Percentiles rank a stretch among this genome's conserved stretches.
These are phyloP conservation scores for Fukomys damarensis DNA, from an alignment of 2,113 vertebrate genomes.

Conservation along the genomic window DNA sequence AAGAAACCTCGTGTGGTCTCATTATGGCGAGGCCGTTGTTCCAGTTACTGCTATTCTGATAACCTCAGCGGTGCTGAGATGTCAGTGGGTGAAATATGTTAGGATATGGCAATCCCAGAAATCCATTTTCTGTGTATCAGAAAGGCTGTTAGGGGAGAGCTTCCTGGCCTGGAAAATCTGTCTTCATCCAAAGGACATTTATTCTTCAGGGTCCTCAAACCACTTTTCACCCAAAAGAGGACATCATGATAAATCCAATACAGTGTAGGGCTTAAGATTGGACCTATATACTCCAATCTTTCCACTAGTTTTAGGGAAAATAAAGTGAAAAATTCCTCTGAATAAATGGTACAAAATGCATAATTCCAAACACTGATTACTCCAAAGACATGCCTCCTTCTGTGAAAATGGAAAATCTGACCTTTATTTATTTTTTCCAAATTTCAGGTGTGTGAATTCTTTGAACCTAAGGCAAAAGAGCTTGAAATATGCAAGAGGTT, in stretches of 20 bases:
- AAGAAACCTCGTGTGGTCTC: not conserved
- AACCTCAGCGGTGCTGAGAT: not conserved
- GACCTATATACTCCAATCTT: not conserved
- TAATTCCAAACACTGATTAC: not conserved
- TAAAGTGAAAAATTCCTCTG: not conserved
- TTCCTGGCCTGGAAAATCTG: not conserved
- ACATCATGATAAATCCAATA: slow-evolving; percentile 20
- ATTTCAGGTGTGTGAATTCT: slow-evolving; percentile 64
- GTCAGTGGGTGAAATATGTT: not conserved
- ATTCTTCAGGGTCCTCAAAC: not conserved
- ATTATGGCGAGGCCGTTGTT: not conserved
- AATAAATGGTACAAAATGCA: not conserved
- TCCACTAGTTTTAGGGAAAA: not conserved
- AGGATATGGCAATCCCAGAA: not conserved
- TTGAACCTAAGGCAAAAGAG: slow-evolving; percentile 60
- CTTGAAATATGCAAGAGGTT: slow-evolving; percentile 30
- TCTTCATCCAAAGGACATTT: not conserved
- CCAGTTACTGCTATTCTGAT: not conserved
- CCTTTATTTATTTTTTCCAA: slow-evolving; percentile 42
- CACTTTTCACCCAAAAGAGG: not conserved
- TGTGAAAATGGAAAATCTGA: slow-evolving; percentile 64
- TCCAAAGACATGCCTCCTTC: not conserved
- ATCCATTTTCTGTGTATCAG: not conserved
- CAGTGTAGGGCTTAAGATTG: not conserved
- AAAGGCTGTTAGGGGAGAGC: not conserved